Evolutionary conservation across 2,797 vertebrate genomes (phyloP), one percentile per base, ranked within the genome.

Genomic region (Eulemur rubriventer): DNA sequence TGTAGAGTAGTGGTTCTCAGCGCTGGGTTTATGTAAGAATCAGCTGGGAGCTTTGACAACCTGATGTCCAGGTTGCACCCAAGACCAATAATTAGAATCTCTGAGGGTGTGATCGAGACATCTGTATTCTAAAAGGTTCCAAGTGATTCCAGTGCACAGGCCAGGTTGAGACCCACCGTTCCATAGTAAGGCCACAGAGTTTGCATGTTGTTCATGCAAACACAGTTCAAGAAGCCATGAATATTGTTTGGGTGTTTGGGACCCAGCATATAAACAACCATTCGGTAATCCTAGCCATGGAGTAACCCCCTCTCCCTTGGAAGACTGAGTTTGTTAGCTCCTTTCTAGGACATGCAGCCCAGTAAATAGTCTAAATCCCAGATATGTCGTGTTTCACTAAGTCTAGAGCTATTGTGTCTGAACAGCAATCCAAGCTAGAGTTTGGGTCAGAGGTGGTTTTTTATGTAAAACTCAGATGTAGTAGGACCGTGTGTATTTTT

Each of bases 321-420:
- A 59, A 85, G 17, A 86, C 50, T 87, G 73, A 92, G 55, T 89
- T 97, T 55, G n/a, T 65, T 93, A 73, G 6, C 35, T 50, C 89
- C 73, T 90, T 98, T 90, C 69, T 26, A 93, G 33, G 84, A 55
- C n/a, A 12, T 55, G 92, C 76, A 61, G 30, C 20, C 84, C 26
- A 61, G 35, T 67, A 83, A 61, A 38, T 67, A 85, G 28, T 63
- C 46, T 92, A 84, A 97, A 88, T 92, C 92, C 30, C 63, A 65
- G 38, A 28, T 93, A 41, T 33, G 52, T 89, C 38, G 0, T 33
- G 1, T 96, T 87, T 97, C 33, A 33, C 85, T 94, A 94, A 30
- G n/a, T 57, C 6, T 1, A 82, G 63, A 94, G 28, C 30, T 81
- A 18, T 12, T 93, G 12, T 79, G 63, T 89, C 67, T 96, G 67